Base-by-base conservation (phyloP, 2,797 vertebrate genomes). In the Lepilemur septentrionalis region DNA sequence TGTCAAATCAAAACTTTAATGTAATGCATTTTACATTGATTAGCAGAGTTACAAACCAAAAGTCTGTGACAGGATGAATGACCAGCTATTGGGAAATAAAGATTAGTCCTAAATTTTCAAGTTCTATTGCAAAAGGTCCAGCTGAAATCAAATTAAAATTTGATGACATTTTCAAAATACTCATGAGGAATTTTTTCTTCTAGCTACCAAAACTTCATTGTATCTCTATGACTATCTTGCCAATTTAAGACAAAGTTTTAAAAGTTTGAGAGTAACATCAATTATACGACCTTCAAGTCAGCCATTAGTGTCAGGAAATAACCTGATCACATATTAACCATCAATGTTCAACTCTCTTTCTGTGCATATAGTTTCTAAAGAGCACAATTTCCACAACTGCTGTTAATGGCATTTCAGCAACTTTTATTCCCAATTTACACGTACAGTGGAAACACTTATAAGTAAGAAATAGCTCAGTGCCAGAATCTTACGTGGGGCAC, bases 321-420 rank as follows among this genome's bases (percentile, higher is more conserved):
- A 17, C 52, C 70, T 9, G 2, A 50, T 6, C 12, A 1, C n/a
- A 32, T 67, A 59, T 69, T 83, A 85, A 65, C 78, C 79, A 91
- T 25, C 55, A 80, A 84, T 55, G 55, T 91, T 94, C 52, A 69
- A 55, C 70, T 82, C 61, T 63, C 25, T 82, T 89, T 93, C 84
- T 57, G 15, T 59, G n/a, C 4, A 59, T 46, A 28, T 5, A 80
- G 63, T 48, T 94, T 94, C 55, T 85, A 90, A 84, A 80, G 43
- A 20, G n/a, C 72, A 91, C 89, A 95, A 57, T 94, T 91, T 90
- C 95, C 97, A 78, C 69, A 79, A 87, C 46, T 75, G 41, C 95
- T 93, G 70, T 96, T 80, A 87, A 76, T 69, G 38, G 41, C 78
- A 73, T 96, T 96, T 97, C 78, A 96, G 83, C 96, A 96, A 96